Conservation (phyloP, 1,140 invertebrate genomes). For the Drosophila virilis region DNA sequence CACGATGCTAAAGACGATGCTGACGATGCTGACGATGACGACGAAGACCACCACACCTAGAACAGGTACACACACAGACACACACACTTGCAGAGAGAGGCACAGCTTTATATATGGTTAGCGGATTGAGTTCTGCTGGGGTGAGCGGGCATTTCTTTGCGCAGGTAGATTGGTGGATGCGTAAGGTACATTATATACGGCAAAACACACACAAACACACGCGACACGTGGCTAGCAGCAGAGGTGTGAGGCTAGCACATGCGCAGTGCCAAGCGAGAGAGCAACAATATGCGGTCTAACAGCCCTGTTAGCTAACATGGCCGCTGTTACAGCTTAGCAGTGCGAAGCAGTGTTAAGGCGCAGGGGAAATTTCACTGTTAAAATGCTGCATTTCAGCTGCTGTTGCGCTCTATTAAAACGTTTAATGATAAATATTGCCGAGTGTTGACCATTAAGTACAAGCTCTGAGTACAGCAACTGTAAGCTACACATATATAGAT, state of each 20-base stretch:
- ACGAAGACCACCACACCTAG: conserved; percentile 79
- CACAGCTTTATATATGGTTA: conserved; percentile 39
- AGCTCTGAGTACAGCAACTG: not conserved
- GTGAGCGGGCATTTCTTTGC: conserved; percentile 58
- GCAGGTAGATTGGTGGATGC: conserved; percentile 84
- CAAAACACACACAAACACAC: conserved; percentile 46
- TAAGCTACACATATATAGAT: not conserved
- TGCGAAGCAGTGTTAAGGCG: conserved; percentile 15
- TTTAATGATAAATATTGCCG: conserved; percentile 61
- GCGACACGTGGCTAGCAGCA: conserved; percentile 55
- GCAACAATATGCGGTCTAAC: conserved; percentile 2
- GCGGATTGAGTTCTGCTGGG: conserved; percentile 39
- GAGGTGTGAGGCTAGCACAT: conserved; percentile 59
- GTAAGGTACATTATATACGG: conserved; percentile 80
- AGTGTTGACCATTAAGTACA: conserved; percentile 58
- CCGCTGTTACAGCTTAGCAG: conserved; percentile 15
- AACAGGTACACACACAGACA: conserved; percentile 68
- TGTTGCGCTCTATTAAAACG: conserved; percentile 15
- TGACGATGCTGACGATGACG: conserved; percentile 61
- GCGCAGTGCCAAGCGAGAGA: conserved; percentile 45
- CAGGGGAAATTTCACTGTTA: conserved; percentile 59
- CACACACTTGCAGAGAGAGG: conserved; percentile 21
- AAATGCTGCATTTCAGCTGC: conserved; percentile 15
- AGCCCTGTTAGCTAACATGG: conserved; percentile 20
- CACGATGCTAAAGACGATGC: conserved; percentile 46